phyloP scores from a whole-genome alignment of 1,140 invertebrate genomes.

The Calephelis virginiensis region DNA sequence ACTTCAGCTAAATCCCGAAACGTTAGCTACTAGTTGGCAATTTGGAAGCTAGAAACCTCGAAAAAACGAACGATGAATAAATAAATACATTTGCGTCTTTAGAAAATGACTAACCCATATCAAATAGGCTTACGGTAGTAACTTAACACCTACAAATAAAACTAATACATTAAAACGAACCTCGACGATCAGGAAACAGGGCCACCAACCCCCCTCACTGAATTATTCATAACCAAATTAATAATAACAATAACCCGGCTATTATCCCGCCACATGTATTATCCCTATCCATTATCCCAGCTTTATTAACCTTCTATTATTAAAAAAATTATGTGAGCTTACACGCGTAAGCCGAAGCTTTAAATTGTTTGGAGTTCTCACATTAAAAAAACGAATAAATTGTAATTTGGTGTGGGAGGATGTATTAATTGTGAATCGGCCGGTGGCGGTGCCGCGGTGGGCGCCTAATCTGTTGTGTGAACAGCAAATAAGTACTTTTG shows the following conservation, averaged over 20 bases:
- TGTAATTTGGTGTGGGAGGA: conserved; percentile 43
- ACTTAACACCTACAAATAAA: no score
- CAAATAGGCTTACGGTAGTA: no score
- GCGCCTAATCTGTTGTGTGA: conserved; percentile 46
- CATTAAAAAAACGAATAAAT: conserved; percentile 57
- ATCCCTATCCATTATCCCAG: conserved; percentile 38
- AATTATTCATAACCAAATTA: conserved; percentile 61
- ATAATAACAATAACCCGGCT: conserved; percentile 48
- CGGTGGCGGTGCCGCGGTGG: conserved; percentile 20
- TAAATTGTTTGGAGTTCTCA: conserved; percentile 57
- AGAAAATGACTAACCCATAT: no score
- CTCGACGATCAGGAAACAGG: not conserved
- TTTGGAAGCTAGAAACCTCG: no score
- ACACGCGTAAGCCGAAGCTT: conserved; percentile 49
- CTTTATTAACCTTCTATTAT: conserved; percentile 44
- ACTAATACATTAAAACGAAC: not conserved
- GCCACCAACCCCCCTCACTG: conserved; percentile 32
- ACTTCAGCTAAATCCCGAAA: no score
- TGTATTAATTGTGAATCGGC: conserved; percentile 34
- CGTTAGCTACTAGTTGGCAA: no score
- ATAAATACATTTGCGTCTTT: no score
- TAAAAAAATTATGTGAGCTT: conserved; percentile 65
- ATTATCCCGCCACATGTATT: conserved; percentile 42
- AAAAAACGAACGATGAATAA: no score
- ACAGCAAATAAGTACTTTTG: conserved; percentile 47